Conservation (phyloP, 64 coral and sea anemone species). For the Dendronephthya gigantea region DNA sequence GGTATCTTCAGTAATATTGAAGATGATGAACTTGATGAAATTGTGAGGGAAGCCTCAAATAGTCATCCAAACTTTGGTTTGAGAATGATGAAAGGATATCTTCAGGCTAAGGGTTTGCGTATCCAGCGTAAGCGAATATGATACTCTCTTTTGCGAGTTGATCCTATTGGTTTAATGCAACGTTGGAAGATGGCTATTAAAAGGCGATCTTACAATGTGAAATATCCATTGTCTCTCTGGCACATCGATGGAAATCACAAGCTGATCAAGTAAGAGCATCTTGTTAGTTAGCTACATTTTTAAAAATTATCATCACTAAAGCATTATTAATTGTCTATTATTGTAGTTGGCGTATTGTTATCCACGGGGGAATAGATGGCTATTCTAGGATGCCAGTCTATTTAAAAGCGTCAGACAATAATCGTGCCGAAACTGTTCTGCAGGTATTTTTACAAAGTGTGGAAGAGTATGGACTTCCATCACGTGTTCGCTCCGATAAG, state of each 20-base stretch:
- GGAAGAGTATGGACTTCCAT: background rate
- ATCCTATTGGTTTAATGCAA: slow-evolving; percentile 10
- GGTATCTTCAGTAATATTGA: slow-evolving; percentile 39
- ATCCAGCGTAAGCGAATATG: background rate
- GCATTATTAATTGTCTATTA: background rate
- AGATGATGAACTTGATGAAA: slow-evolving; percentile 21
- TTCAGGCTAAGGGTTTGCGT: background rate
- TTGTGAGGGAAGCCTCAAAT: slow-evolving; percentile 28
- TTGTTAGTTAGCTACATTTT: background rate
- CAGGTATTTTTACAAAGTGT: background rate
- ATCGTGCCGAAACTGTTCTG: background rate
- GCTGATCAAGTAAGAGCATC: background rate
- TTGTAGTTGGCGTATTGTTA: background rate
- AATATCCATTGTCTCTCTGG: background rate
- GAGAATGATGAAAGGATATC: slow-evolving; percentile 12
- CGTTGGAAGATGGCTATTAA: background rate
- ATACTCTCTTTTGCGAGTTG: background rate
- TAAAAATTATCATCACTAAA: background rate
- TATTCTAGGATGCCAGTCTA: slow-evolving; percentile 25
- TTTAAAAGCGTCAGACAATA: background rate
- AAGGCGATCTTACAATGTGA: background rate
- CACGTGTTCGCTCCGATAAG: background rate
- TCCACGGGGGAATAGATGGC: slow-evolving; percentile 21
- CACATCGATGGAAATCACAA: slow-evolving; percentile 1
- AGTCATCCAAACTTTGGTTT: slow-evolving; percentile 36